These are phyloP conservation scores for Sialis lutaria DNA, from an alignment of 2,888 invertebrate species.

Conservation along the genomic window DNA sequence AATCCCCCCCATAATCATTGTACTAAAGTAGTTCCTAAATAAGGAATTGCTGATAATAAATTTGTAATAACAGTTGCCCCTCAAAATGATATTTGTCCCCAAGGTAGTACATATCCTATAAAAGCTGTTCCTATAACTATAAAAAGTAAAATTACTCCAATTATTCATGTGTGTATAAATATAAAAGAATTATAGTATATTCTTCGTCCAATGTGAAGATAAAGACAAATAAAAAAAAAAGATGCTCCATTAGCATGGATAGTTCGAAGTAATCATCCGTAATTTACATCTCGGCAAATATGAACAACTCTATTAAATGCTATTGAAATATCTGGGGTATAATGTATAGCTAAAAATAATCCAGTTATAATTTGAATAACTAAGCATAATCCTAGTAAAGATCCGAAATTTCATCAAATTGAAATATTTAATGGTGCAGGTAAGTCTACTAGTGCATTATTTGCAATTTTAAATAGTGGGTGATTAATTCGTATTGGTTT, in stretches of 20 bases:
- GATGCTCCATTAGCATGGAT: conserved; percentile 56
- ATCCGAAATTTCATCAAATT: conserved; percentile 51
- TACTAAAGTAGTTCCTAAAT: conserved; percentile 41
- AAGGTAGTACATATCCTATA: conserved; percentile 60
- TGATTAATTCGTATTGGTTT: conserved; percentile 27
- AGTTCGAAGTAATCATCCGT: conserved; percentile 46
- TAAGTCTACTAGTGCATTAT: conserved; percentile 37
- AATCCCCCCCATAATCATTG: conserved; percentile 64
- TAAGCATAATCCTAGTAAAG: conserved; percentile 42
- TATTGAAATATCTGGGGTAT: conserved; percentile 39
- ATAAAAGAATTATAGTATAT: conserved; percentile 31
- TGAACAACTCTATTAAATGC: conserved; percentile 49
- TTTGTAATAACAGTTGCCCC: conserved; percentile 67
- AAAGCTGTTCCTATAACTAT: conserved; percentile 54
- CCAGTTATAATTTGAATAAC: conserved; percentile 49
- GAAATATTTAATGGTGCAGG: conserved; percentile 44
- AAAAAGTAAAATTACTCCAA: conserved; percentile 47
- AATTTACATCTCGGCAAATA: conserved; percentile 52
- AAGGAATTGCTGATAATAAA: conserved; percentile 51
- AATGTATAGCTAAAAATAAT: conserved; percentile 52
- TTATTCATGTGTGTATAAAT: conserved; percentile 38
- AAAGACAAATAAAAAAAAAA: conserved; percentile 53
- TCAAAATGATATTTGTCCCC: conserved; percentile 71
- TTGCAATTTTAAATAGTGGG: conserved; percentile 36
- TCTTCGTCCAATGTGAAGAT: conserved; percentile 49